Percentiles rank a stretch among this genome's conserved stretches.
phyloP scores from a whole-genome alignment of 2,113 vertebrate species.

The Sylvilagus bachmani region DNA sequence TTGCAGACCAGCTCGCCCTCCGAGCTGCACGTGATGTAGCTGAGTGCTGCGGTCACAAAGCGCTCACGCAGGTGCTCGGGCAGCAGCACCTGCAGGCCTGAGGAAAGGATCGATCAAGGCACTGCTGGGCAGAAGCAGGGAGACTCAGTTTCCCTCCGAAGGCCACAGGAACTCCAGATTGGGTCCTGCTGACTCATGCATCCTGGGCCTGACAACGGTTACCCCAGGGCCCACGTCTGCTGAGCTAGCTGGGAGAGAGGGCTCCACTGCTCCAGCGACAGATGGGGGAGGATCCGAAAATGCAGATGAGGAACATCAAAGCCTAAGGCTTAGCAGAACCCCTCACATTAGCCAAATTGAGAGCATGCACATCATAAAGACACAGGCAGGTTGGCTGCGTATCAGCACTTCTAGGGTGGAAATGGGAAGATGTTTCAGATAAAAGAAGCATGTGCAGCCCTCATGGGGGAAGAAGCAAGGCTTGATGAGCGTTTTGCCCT shows the following conservation, averaged over 20 bases:
- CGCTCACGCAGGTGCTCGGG: constrained; percentile 94
- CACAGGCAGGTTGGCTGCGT: not conserved
- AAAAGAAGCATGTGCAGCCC: constrained; percentile 47
- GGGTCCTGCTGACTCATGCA: constrained; percentile 37
- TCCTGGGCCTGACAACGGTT: not conserved
- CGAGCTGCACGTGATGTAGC: constrained; percentile 97
- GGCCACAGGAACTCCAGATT: not conserved
- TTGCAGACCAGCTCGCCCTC: constrained; percentile 96
- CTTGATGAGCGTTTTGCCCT: not conserved
- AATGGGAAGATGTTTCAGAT: constrained; percentile 58
- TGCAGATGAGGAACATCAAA: constrained; percentile 62
- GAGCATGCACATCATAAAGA: not conserved
- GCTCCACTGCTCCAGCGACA: not conserved
- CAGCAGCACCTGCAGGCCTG: constrained; percentile 96
- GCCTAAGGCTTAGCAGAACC: constrained; percentile 26
- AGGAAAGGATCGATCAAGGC: not conserved
- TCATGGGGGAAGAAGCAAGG: not conserved
- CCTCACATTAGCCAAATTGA: constrained; percentile 66
- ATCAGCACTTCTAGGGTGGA: constrained; percentile 58
- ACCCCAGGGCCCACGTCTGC: constrained; percentile 13
- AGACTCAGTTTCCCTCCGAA: not conserved
- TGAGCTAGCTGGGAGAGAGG: constrained; percentile 20
- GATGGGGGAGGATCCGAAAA: constrained; percentile 53
- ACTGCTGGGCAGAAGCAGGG: not conserved
- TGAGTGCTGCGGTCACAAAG: constrained; percentile 96